phyloP scores from a whole-genome alignment of 2,113 vertebrate genomes.

The Silurus meridionalis region DNA sequence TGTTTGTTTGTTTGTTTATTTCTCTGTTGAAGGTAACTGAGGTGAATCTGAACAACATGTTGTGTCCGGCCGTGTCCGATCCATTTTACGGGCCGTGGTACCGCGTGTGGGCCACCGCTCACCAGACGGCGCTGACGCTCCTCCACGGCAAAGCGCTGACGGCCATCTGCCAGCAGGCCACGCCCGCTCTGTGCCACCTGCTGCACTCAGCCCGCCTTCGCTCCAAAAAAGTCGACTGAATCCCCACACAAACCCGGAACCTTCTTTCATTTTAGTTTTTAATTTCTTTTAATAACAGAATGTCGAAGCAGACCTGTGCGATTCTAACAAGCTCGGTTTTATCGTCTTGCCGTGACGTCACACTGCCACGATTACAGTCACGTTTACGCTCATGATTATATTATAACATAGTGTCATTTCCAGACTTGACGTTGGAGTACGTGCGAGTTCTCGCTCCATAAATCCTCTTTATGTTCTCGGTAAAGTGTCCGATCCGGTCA shows the following conservation, averaged over 20 bases:
- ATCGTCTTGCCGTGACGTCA: neutral
- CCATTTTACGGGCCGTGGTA: conserved; percentile 98
- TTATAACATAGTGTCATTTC: neutral
- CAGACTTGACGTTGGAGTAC: neutral
- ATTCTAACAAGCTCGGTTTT: neutral
- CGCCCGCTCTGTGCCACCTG: conserved; percentile 74
- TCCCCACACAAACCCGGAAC: neutral
- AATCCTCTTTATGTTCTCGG: neutral
- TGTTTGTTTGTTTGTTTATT: too few relatives aligned
- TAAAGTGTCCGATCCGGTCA: too few relatives aligned
- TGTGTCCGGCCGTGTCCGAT: conserved; percentile 96
- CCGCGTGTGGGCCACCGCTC: conserved; percentile 91
- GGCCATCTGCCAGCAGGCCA: conserved; percentile 77
- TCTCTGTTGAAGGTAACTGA: conserved; percentile 80
- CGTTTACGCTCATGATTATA: neutral
- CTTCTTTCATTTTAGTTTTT: conserved; percentile 10
- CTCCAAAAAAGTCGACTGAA: conserved; percentile 91
- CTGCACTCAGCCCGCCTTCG: conserved; percentile 81
- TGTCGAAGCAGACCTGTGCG: neutral
- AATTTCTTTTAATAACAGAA: conserved; percentile 23
- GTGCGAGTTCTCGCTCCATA: neutral
- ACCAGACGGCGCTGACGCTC: conserved; percentile 95
- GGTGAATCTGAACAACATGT: conserved; percentile 99
- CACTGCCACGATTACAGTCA: neutral
- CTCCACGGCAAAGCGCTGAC: conserved; percentile 91